Percentiles rank a stretch among this genome's conserved stretches.
Evolutionary conservation across 2,113 vertebrate species (phyloP).

Genomic region (Sitta europaea): DNA sequence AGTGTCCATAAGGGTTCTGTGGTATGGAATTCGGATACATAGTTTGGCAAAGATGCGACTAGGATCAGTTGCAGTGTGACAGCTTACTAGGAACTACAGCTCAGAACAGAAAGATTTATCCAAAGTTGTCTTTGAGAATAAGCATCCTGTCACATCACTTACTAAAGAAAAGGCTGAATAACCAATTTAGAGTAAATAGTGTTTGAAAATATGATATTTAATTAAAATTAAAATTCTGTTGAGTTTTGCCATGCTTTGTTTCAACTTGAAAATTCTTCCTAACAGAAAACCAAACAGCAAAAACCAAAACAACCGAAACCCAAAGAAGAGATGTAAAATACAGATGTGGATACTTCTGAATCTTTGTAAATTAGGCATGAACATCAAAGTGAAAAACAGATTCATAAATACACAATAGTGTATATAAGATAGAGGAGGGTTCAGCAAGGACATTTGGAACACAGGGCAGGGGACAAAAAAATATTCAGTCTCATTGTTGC

Average conservation of each 20-base stretch:
- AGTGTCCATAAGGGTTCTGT: not conserved
- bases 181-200: not conserved
- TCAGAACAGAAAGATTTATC: not conserved
- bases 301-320: not conserved
- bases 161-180: not conserved
- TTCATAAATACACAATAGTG: not conserved
- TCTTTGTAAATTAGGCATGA: not conserved
- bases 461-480: not conserved
- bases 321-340: not conserved
- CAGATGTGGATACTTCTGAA: not conserved
- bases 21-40: not conserved
- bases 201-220: not conserved
- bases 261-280: not conserved
- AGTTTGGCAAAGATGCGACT: not conserved
- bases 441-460: not conserved
- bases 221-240: not conserved
- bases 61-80: not conserved
- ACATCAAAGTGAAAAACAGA: not conserved
- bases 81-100: not conserved
- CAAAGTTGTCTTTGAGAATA: not conserved
- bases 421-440: not conserved
- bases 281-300: not conserved
- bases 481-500: not conserved
- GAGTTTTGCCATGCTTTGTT: not conserved
- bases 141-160: not conserved